Percentiles rank a stretch among this genome's conserved stretches.
Evolutionary conservation across 2,888 invertebrate species (phyloP).

Genomic region (Trissonchulus sp.): DNA sequence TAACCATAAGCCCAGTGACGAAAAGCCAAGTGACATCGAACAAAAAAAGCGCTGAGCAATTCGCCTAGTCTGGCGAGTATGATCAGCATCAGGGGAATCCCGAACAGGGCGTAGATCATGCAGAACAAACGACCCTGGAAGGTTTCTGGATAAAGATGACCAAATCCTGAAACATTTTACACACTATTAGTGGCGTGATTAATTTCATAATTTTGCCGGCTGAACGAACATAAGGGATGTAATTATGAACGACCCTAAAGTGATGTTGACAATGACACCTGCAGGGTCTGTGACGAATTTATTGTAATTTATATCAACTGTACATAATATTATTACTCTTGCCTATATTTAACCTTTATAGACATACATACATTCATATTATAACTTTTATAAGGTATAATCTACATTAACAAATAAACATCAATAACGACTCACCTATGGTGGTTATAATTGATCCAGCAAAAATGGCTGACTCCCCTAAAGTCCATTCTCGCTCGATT

Average conservation of each 20-base stretch:
- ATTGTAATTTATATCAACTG: no score
- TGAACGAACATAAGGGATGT: no score
- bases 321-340: no score
- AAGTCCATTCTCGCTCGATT: background rate
- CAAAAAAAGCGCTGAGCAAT: background rate
- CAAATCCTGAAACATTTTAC: background rate
- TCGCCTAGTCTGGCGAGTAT: background rate
- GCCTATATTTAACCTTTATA: no score
- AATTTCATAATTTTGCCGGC: no score
- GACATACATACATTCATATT: no score
- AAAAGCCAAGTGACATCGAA: background rate
- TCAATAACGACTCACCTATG: constrained; percentile 5
- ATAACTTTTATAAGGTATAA: no score
- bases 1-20: background rate
- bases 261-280: no score
- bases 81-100: background rate
- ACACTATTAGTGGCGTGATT: no score
- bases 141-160: background rate
- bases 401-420: background rate
- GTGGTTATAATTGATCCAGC: constrained; percentile 15
- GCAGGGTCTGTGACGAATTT: no score
- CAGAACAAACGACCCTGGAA: background rate
- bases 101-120: background rate
- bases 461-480: background rate
- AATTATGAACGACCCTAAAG: no score